These are phyloP conservation scores for Drosophila ogumai DNA, from an alignment of 1,140 invertebrate species.

Conservation along the genomic window DNA sequence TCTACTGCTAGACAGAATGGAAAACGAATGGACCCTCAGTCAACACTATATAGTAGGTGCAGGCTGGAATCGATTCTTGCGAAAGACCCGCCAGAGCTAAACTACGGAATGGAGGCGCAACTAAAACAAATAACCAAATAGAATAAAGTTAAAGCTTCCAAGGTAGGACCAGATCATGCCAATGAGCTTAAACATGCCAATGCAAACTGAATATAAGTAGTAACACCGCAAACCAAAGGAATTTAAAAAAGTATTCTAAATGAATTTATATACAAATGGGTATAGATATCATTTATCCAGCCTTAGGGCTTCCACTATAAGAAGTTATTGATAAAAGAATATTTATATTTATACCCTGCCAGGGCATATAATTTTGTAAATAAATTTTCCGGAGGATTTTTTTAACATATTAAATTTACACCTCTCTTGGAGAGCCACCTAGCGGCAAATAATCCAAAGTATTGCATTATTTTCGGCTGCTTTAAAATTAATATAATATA, in stretches of 20 bases:
- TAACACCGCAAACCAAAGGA: constrained; percentile 34
- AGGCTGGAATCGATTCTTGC: constrained; percentile 16
- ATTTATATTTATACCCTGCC: not conserved
- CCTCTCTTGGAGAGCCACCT: not conserved
- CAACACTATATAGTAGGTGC: constrained; percentile 14
- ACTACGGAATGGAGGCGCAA: constrained; percentile 6
- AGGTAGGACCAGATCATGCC: constrained; percentile 10
- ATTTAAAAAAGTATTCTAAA: constrained; percentile 28
- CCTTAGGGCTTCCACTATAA: not conserved
- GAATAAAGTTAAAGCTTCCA: not conserved
- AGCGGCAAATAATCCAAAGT: not conserved
- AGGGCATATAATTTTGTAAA: not conserved
- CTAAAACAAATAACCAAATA: not conserved
- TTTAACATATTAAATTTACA: not conserved
- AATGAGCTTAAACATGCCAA: constrained; percentile 64
- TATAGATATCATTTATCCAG: not conserved
- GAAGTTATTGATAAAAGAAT: not conserved
- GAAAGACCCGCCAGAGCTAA: constrained; percentile 2
- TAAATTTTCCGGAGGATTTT: not conserved
- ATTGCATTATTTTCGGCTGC: constrained; percentile 16
- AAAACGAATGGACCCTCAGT: constrained; percentile 16
- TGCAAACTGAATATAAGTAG: constrained; percentile 39
- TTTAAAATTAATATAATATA: not conserved
- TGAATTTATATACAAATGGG: constrained; percentile 31
- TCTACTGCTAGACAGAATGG: constrained; percentile 20